These are phyloP conservation scores for Folsomia candida DNA, from an alignment of 2,888 invertebrate species.

Conservation along the genomic window DNA sequence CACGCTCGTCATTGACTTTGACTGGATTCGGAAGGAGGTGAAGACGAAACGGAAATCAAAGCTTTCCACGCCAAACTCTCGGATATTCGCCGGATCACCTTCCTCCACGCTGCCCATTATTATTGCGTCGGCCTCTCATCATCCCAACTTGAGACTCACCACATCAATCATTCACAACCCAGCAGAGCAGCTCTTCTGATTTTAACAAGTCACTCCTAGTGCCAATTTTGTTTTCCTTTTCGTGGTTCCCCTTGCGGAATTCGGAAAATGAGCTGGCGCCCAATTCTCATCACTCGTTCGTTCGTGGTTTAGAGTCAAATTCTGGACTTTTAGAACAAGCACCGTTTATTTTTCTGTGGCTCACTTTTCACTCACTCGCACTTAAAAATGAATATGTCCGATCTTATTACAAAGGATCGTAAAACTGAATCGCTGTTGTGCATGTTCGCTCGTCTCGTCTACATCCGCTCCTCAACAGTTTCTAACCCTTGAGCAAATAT, in stretches of 20 bases:
- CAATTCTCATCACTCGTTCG: neutral
- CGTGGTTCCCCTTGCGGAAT: neutral
- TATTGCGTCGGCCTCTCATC: neutral
- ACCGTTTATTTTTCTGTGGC: neutral
- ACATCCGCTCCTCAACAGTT: too few relatives aligned
- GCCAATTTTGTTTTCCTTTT: neutral
- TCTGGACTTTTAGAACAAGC: neutral
- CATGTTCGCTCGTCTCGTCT: too few relatives aligned
- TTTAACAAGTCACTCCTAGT: neutral
- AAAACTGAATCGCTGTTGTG: too few relatives aligned
- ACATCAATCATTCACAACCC: neutral
- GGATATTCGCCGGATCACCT: neutral
- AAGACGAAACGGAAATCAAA: slow-evolving; percentile 2
- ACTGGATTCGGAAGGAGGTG: neutral
- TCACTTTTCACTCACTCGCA: neutral
- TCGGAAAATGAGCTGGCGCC: neutral
- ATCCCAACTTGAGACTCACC: neutral
- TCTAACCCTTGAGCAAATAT: too few relatives aligned
- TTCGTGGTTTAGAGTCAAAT: too few relatives aligned
- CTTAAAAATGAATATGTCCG: neutral
- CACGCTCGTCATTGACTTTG: slow-evolving; percentile 1
- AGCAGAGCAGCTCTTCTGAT: too few relatives aligned
- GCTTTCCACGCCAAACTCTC: neutral
- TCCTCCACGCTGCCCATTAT: neutral
- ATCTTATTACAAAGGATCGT: neutral